These are phyloP conservation scores for Maccullochella peelii DNA, from an alignment of 2,113 vertebrate genomes.

Conservation along the genomic window DNA sequence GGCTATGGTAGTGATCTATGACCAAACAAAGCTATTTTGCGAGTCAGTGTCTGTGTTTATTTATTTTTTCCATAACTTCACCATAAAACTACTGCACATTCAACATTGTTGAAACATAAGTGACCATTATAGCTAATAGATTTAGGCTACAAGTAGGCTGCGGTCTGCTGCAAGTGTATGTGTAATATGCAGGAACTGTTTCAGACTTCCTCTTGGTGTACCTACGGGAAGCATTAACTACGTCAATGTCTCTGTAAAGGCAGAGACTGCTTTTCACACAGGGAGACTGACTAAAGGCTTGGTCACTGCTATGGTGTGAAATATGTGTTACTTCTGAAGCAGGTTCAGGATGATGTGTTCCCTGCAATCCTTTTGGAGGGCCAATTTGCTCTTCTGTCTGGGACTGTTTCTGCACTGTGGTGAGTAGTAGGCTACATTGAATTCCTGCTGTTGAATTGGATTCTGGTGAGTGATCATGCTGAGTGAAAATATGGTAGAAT, in stretches of 20 bases:
- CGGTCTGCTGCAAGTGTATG: too few relatives aligned
- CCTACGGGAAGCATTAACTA: slow-evolving; percentile 25
- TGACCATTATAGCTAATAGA: too few relatives aligned
- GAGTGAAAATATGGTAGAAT: background rate
- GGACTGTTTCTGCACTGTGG: slow-evolving; percentile 48
- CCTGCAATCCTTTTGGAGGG: background rate
- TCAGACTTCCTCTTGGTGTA: slow-evolving; percentile 61
- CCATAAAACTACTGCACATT: background rate
- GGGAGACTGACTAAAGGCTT: background rate
- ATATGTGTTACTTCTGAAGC: slow-evolving; percentile 4
- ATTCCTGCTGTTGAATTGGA: background rate
- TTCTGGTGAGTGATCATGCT: background rate
- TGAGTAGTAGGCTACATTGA: slow-evolving; percentile 46
- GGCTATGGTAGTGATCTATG: too few relatives aligned
- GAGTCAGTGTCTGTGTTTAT: background rate
- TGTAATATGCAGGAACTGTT: slow-evolving; percentile 27
- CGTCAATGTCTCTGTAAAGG: background rate
- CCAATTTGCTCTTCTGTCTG: slow-evolving; percentile 50
- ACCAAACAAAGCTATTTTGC: background rate
- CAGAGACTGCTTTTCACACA: background rate
- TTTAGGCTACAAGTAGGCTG: too few relatives aligned
- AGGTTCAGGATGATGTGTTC: slow-evolving; percentile 55
- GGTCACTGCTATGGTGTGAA: background rate
- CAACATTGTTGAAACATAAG: too few relatives aligned
- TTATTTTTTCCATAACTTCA: background rate